Evolutionary conservation across 2,113 vertebrate genomes (phyloP), one percentile per base, ranked within the genome.

Genomic region (Paramisgurnus dabryanus): DNA sequence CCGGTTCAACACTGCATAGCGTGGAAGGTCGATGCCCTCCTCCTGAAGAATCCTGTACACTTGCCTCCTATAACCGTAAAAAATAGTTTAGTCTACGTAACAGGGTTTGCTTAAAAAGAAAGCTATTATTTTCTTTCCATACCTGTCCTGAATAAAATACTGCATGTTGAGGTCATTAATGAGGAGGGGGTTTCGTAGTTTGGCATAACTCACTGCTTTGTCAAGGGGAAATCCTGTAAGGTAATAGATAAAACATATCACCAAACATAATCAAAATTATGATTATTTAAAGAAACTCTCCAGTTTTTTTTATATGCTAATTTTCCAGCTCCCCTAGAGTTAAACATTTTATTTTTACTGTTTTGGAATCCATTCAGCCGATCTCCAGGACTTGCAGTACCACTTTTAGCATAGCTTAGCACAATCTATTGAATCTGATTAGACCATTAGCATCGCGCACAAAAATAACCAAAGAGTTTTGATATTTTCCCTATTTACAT

Each of bases 101-200:
- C 45, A 7, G 49, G n/a, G 11, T 64, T 15, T 43, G 0, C 6
- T 27, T 61, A 0, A 22, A 57, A 17, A 34, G 1, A 65, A 34
- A 34, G 27, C n/a, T 17, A 49, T 10, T 49, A 12, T 15, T 57
- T 18, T 64, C n/a, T 67, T 15, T n/a, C n/a, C 67, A 4, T 86
- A 98, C 97, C 97, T 96, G 93, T 98, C 96, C 89, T 98, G 96
- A 88, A 98, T 98, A 82, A 95, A 98, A 92, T 97, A 98, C 88
- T 99, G 97, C 96, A 97, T 99, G 81, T 97, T 94, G 85, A 99
- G 94, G 87, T 99, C 97, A 45, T 99, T 99, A 87, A 99, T 96
- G 73, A 98, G 93, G 83, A 99, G 94, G 0, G 97, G 96, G 61
- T 95, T 98, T 91, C 96, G 94, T 76, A 99, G 94, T 84, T 96